phyloP scores from a whole-genome alignment of 2,888 invertebrate species.

The Ophraella communa region DNA sequence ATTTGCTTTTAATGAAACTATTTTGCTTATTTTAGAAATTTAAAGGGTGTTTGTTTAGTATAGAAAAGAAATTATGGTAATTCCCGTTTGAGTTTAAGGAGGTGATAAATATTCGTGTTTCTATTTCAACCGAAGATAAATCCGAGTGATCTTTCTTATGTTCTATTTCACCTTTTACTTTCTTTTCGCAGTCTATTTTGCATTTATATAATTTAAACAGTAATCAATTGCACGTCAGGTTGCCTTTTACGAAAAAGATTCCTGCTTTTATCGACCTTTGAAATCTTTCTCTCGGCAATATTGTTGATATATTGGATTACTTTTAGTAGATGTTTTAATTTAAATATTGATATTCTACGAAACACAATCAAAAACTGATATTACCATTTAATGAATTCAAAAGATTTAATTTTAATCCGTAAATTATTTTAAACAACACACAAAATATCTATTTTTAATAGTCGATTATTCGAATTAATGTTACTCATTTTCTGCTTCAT shows the following conservation, averaged over 20 bases:
- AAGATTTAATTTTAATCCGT: no score
- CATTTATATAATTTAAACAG: constrained; percentile 8
- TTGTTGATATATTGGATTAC: not conserved
- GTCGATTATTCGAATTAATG: no score
- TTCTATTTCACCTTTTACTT: constrained; percentile 14
- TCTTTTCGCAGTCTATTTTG: constrained; percentile 17
- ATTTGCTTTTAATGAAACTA: no score
- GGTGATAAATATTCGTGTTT: not conserved
- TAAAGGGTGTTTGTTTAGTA: not conserved
- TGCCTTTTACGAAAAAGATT: not conserved
- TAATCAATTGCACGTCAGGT: constrained; percentile 6
- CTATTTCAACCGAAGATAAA: constrained; percentile 1
- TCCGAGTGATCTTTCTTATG: constrained; percentile 6
- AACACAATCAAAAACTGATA: no score
- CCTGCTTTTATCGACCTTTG: not conserved
- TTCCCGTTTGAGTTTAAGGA: not conserved
- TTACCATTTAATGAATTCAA: no score
- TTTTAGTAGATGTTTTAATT: not conserved
- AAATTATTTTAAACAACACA: no score
- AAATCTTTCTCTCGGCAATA: constrained; percentile 2
- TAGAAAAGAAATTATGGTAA: constrained; percentile 1
- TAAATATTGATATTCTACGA: no score
- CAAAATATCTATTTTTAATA: no score
- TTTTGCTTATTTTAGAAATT: no score
- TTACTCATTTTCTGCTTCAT: no score